Base-by-base conservation (phyloP, 2,113 vertebrate species). In the Vicugna pacos region DNA sequence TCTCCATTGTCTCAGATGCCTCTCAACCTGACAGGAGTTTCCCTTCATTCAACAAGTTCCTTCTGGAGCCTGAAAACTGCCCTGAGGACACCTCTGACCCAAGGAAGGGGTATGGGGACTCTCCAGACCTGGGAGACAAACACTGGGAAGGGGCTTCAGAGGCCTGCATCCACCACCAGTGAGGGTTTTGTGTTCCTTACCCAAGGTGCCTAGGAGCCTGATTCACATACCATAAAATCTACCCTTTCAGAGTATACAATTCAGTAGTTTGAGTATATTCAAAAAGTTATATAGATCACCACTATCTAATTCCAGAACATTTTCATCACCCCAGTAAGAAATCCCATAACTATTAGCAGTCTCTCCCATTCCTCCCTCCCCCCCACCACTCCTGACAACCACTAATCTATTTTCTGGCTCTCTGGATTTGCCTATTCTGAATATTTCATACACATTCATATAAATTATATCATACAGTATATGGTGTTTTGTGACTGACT, bases 1-100 rank as follows among this genome's bases (percentile, higher is more conserved):
- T 60, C 42, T 69, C 24, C 93, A 96, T 97, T 97, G 97, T 98
- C 84, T 72, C n/a, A 14, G 0, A 9, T 2, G n/a, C 58, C 58
- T 84, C 62, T 70, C 62, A 46, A 89, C 32, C 87, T 56, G 22
- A 42, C 76, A 60, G 77, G 88, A 97, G 69, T 72, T 97, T 97
- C 95, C 92, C 90, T 48, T 67, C 69, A 95, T 97, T 97, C 83
- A 79, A 67, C 5, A 89, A 46, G 8, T 54, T 91, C 65, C 83
- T 88, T 19, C 4, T 65, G 72, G 75, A 89, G 20, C 54, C 72
- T 89, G 60, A 52, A 79, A 48, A n/a, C 22, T 65, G 73, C 56
- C n/a, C 20, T 16, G 16, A 69, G 73, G 58, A 76, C 17, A 38
- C 64, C 56, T 62, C 12, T 64, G 28, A n/a, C 16, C 3, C 50